Conservation (phyloP, 2,888 invertebrate species). For the Melinaea marsaeus region DNA sequence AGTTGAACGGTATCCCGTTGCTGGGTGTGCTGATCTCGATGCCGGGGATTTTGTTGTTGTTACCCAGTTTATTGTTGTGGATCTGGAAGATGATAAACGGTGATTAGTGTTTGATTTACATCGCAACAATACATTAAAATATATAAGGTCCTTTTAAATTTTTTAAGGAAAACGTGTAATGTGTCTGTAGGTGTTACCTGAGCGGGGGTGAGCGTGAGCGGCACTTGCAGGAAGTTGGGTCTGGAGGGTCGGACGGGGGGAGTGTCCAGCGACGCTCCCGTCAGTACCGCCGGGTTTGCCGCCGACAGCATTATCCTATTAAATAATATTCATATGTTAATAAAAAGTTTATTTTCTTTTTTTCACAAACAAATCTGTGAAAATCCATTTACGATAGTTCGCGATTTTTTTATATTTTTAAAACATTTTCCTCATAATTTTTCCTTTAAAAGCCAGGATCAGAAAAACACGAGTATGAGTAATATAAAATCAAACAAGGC, state of each 20-base stretch:
- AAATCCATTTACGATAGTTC: too few species aligned
- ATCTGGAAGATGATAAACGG: constrained; percentile 48
- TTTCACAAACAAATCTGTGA: too few species aligned
- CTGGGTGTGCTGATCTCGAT: constrained; percentile 93
- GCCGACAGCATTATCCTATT: constrained; percentile 74
- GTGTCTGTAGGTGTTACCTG: constrained; percentile 52
- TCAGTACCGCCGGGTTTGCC: constrained; percentile 67
- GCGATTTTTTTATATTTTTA: too few species aligned
- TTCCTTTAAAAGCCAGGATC: too few species aligned
- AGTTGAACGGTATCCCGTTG: constrained; percentile 91
- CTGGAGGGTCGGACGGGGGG: constrained; percentile 78
- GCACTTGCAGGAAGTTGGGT: constrained; percentile 85
- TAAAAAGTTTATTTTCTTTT: not conserved
- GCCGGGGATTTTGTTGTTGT: constrained; percentile 82
- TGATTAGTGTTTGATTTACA: not conserved
- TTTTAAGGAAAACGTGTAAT: not conserved
- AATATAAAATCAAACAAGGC: not conserved
- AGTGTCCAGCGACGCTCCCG: constrained; percentile 53
- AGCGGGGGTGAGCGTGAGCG: constrained; percentile 74
- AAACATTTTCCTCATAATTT: constrained; percentile 11
- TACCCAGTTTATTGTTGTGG: constrained; percentile 68
- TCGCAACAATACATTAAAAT: too few species aligned
- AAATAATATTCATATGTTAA: constrained; percentile 14
- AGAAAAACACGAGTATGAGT: constrained; percentile 1
- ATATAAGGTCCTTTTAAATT: not conserved